Evolutionary conservation across 1,140 invertebrate genomes (phyloP).

Genomic region (Coelopa frigida): DNA sequence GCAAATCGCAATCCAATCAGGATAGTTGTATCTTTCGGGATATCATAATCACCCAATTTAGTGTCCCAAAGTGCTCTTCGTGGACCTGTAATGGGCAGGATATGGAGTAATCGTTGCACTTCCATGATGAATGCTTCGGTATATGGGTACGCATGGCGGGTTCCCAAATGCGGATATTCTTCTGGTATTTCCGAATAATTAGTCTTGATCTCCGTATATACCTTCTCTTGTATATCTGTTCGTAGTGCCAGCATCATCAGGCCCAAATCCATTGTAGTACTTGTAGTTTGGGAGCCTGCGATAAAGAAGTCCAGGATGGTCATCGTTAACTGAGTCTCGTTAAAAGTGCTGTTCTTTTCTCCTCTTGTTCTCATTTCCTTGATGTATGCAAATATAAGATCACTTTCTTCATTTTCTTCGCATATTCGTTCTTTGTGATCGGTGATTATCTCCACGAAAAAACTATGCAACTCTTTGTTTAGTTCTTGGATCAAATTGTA

Average conservation of each 20-base stretch:
- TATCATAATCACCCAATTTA: constrained; percentile 52
- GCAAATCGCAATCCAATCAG: constrained; percentile 58
- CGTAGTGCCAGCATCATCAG: constrained; percentile 60
- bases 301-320: constrained; percentile 63
- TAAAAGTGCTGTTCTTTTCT: constrained; percentile 45
- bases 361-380: constrained; percentile 55
- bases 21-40: constrained; percentile 59
- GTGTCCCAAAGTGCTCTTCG: constrained; percentile 55
- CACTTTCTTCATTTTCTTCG: constrained; percentile 48
- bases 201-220: constrained; percentile 62
- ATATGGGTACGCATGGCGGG: no score
- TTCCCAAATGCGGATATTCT: no score
- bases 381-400: constrained; percentile 68
- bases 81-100: constrained; percentile 62
- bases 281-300: constrained; percentile 64
- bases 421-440: constrained; percentile 52
- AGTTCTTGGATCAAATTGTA: constrained; percentile 57
- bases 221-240: constrained; percentile 57
- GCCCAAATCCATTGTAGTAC: constrained; percentile 61
- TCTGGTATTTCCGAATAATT: no score
- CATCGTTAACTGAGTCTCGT: constrained; percentile 61
- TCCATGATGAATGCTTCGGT: constrained; percentile 58
- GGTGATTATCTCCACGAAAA: constrained; percentile 55
- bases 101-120: constrained; percentile 53
- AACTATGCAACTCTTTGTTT: constrained; percentile 52